Evolutionary conservation across 37 sponge, comb jelly and placozoan species (phyloP).

Genomic region (Halisarca cf. caerulea): DNA sequence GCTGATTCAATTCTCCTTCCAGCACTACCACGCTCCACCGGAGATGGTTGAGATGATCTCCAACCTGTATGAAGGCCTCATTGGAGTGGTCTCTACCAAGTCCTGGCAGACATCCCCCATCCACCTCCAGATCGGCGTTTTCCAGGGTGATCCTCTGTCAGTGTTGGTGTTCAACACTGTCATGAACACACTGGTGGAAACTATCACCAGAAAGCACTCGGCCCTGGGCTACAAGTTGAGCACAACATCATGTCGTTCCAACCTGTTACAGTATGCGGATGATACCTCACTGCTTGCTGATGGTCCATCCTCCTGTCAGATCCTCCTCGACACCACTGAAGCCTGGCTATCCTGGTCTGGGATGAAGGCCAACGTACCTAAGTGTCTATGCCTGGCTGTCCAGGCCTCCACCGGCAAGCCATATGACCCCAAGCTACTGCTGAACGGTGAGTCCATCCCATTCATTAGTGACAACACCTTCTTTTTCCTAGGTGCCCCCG

Average conservation of each 20-base stretch:
- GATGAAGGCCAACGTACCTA: conserved; percentile 36
- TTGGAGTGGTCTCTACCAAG: conserved; percentile 7
- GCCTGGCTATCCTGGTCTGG: conserved; percentile 33
- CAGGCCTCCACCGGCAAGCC: conserved; percentile 10
- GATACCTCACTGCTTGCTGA: conserved; percentile 27
- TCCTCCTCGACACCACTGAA: neutral
- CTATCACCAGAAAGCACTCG: conserved; percentile 23
- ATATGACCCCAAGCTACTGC: conserved; percentile 22
- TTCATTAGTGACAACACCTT: conserved; percentile 16
- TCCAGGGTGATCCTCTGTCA: conserved; percentile 50
- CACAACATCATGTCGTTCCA: neutral
- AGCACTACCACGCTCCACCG: conserved; percentile 33
- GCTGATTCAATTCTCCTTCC: conserved; percentile 27
- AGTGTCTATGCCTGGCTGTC: conserved; percentile 29
- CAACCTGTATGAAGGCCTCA: conserved; percentile 5
- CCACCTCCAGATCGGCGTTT: conserved; percentile 31
- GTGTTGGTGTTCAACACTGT: conserved; percentile 44
- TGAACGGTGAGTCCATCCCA: conserved; percentile 20
- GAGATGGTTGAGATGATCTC: neutral
- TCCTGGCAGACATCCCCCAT: conserved; percentile 12
- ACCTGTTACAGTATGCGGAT: conserved; percentile 35
- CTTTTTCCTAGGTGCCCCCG: conserved; percentile 28
- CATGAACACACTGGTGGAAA: conserved; percentile 33
- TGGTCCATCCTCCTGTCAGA: conserved; percentile 27
- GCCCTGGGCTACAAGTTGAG: no score